Percentiles rank a stretch among this genome's conserved stretches.
These are phyloP conservation scores for Leguminivora glycinivorella DNA, from an alignment of 1,140 invertebrate species.

Conservation along the genomic window DNA sequence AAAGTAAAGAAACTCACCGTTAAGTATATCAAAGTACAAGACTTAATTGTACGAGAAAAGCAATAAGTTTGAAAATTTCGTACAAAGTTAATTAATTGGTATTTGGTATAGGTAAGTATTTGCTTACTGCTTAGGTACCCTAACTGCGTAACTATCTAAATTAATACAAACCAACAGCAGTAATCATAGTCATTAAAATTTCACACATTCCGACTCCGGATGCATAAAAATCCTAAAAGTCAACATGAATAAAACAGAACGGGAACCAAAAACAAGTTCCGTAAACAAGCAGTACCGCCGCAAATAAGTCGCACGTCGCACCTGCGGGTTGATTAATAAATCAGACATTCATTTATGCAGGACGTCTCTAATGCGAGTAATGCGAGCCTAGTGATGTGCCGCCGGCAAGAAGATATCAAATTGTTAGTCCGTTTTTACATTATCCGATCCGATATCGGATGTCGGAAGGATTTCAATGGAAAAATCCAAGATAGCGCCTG, in stretches of 20 bases:
- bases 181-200: not conserved
- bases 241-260: slow-evolving; percentile 5
- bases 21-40: too few relatives aligned
- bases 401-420: not conserved
- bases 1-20: too few relatives aligned
- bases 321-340: slow-evolving; percentile 57
- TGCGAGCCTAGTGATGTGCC: slow-evolving; percentile 31
- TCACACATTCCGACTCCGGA: not conserved
- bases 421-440: too few relatives aligned
- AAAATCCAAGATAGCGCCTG: too few relatives aligned
- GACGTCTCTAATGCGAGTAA: slow-evolving; percentile 39
- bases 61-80: too few relatives aligned
- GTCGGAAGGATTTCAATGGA: too few relatives aligned
- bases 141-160: not conserved
- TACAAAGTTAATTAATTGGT: too few relatives aligned
- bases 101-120: too few relatives aligned
- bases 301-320: too few relatives aligned
- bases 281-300: too few relatives aligned
- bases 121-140: not conserved
- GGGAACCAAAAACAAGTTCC: slow-evolving; percentile 3
- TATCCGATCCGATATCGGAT: too few relatives aligned
- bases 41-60: too few relatives aligned
- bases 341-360: slow-evolving; percentile 68
- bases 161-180: not conserved
- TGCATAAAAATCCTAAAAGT: not conserved